phyloP scores from a whole-genome alignment of 1,140 invertebrate species.

The Aphis craccivora region DNA sequence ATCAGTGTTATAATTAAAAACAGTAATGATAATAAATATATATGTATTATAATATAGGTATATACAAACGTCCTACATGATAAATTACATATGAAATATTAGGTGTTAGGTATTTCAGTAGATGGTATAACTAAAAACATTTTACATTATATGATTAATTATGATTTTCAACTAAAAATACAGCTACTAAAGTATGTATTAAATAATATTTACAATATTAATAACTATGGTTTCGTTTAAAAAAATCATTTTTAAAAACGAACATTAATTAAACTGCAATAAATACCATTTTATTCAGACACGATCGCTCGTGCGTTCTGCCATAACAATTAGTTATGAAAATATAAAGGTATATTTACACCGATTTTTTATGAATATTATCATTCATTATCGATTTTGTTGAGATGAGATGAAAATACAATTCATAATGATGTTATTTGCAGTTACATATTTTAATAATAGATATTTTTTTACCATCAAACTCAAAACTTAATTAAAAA shows the following conservation, averaged over 20 bases:
- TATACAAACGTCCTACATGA: background rate
- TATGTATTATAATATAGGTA: background rate
- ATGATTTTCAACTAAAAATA: background rate
- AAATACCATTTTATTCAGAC: background rate
- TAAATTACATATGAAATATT: background rate
- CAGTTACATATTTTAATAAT: background rate
- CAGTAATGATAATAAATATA: background rate
- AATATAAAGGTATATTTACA: background rate
- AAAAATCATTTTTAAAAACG: constrained; percentile 2
- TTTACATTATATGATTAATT: background rate
- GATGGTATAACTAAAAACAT: background rate
- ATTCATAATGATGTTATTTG: background rate
- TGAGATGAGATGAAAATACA: background rate
- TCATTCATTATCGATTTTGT: background rate
- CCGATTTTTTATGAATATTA: background rate
- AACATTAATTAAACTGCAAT: background rate
- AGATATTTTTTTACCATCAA: background rate
- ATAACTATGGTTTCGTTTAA: background rate
- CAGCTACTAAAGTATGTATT: background rate
- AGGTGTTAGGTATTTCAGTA: constrained; percentile 12
- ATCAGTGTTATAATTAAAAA: background rate
- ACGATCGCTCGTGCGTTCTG: background rate
- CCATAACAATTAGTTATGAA: background rate
- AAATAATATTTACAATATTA: background rate
- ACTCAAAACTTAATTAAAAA: background rate